Conservation (phyloP, 2,113 vertebrate genomes). For the Labrus mixtus region DNA sequence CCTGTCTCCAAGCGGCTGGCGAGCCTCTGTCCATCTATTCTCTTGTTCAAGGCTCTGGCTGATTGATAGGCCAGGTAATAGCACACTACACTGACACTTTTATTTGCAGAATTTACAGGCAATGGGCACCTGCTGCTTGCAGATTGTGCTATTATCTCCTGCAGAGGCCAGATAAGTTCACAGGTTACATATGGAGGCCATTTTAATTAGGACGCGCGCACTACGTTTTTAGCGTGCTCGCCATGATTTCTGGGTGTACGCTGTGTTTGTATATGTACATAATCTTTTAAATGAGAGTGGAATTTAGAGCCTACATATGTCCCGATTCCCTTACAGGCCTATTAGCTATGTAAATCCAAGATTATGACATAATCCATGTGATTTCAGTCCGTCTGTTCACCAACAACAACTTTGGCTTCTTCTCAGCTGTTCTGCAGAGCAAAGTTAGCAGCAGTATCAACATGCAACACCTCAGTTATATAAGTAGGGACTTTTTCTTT, state of each 20-base stretch:
- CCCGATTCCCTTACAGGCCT: slow-evolving; percentile 41
- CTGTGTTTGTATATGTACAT: background rate
- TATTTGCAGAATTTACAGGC: slow-evolving; percentile 60
- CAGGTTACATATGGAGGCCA: slow-evolving; percentile 7
- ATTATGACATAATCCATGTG: slow-evolving; percentile 55
- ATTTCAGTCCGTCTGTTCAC: slow-evolving; percentile 52
- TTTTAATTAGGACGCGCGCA: slow-evolving; percentile 11
- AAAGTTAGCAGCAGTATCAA: background rate
- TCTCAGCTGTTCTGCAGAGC: slow-evolving; percentile 12
- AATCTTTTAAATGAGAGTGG: slow-evolving; percentile 25
- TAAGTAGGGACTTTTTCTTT: background rate
- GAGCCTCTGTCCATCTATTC: background rate
- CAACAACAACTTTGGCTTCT: slow-evolving; percentile 7
- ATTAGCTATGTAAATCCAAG: slow-evolving; percentile 67
- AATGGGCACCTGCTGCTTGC: slow-evolving; percentile 53
- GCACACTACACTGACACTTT: slow-evolving; percentile 42
- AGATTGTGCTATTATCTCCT: slow-evolving; percentile 47
- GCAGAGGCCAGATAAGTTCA: slow-evolving; percentile 22
- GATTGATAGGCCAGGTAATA: slow-evolving; percentile 56
- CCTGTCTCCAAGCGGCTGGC: slow-evolving; percentile 13
- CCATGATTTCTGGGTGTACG: background rate
- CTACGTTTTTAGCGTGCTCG: background rate
- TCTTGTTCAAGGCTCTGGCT: slow-evolving; percentile 32
- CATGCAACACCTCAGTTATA: slow-evolving; percentile 4
- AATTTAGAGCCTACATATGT: slow-evolving; percentile 60